phyloP scores from a whole-genome alignment of 2,888 invertebrate species.

The Drosophila fungiperda region DNA sequence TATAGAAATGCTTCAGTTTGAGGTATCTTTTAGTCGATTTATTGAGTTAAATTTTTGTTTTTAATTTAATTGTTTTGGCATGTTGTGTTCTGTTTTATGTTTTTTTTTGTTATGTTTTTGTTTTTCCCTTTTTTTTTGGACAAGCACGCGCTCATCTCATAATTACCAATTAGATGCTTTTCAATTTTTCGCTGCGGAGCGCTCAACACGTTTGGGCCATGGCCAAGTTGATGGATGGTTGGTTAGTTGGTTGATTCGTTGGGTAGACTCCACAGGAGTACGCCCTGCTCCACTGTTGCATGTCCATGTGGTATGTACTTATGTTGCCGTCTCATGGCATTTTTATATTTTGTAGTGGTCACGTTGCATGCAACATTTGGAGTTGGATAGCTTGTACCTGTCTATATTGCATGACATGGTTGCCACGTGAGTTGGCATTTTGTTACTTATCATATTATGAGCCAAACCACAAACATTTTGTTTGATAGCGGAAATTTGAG shows the following conservation, averaged over 20 bases:
- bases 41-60: conserved; percentile 12
- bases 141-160: conserved; percentile 76
- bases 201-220: conserved; percentile 61
- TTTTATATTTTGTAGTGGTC: conserved; percentile 45
- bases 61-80: conserved; percentile 30
- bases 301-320: conserved; percentile 32
- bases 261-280: conserved; percentile 33
- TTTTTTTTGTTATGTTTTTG: conserved; percentile 9
- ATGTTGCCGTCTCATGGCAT: conserved; percentile 59
- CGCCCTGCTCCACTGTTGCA: conserved; percentile 46
- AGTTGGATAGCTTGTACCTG: conserved; percentile 44
- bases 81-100: conserved; percentile 38
- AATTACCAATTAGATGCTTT: conserved; percentile 79
- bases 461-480: conserved; percentile 58
- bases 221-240: conserved; percentile 63
- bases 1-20: background rate
- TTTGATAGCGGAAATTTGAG: conserved; percentile 52
- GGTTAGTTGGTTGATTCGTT: conserved; percentile 18
- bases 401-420: conserved; percentile 34
- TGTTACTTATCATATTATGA: conserved; percentile 52
- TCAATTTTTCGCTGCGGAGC: conserved; percentile 70
- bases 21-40: conserved; percentile 26
- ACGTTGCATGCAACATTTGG: conserved; percentile 60
- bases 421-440: conserved; percentile 59
- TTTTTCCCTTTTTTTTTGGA: conserved; percentile 31